Evolutionary conservation across 2,797 vertebrate species (phyloP), one percentile per base, ranked within the genome.

Genomic region (Neopelma chrysocephalum): DNA sequence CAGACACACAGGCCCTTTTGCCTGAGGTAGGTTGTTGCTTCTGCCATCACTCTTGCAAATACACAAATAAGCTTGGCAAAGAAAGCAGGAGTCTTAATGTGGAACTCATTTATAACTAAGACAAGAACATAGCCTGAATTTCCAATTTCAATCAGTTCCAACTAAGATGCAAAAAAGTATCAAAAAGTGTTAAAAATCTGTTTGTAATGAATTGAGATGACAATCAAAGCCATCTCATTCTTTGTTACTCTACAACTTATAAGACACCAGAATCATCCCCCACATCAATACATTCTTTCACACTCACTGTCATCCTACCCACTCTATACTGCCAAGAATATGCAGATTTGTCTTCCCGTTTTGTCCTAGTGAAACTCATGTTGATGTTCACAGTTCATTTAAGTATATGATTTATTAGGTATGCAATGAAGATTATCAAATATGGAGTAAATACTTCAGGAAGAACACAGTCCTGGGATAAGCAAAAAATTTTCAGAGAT

Each of bases 1-100:
- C 80, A 96, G 83, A 85, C 68, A 89, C 47, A 65, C 48, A 89
- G 79, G 48, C 66, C 86, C 54, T 93, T 93, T 89, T 87, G 87
- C 95, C 95, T 70, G 45, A 84, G 90, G 94, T 93, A 62, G 10
- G 15, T 43, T 83, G 17, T 51, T 68, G 50, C 71, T 93, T 70
- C 53, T 83, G 71, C 58, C 72, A 25, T 87, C 87, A 22, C 61
- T 91, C 42, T 92, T 84, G 64, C 80, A 96, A 95, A 88, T 79
- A 69, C 15, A 64, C 71, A 89, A 92, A 93, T 87, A 78, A 43
- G 12, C 42, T 96, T 78, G 88, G 60, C 34, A 58, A 90, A 76
- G 62, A 80, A 78, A 53, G 25, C n/a, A 84, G 47, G 66, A 94
- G 77, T 47, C 64, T 96, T 87, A 89, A 91, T 21, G 12, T 68